Conservation (phyloP, 2,113 vertebrate species). For the Potamarius usumacintae region DNA sequence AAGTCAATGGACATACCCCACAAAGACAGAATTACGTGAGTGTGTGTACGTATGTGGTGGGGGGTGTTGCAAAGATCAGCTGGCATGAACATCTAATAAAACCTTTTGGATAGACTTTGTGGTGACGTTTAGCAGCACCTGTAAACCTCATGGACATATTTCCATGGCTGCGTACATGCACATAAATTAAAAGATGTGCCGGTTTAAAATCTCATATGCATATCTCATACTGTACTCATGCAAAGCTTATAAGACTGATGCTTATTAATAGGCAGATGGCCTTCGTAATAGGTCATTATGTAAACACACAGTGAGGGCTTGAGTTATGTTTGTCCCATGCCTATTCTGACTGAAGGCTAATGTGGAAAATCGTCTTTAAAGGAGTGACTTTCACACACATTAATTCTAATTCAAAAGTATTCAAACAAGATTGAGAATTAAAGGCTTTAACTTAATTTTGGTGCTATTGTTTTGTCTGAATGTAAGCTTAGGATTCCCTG, state of each 20-base stretch:
- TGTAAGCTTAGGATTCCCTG: constrained; percentile 41
- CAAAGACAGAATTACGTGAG: not conserved
- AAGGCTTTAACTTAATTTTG: constrained; percentile 36
- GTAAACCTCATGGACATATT: not conserved
- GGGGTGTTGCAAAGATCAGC: constrained; percentile 7
- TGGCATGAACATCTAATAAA: not conserved
- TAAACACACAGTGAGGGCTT: not conserved
- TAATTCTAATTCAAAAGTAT: constrained; percentile 36
- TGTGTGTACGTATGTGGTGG: constrained; percentile 13
- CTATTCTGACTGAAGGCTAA: constrained; percentile 4
- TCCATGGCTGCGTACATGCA: not conserved
- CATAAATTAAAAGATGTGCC: not conserved
- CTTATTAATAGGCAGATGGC: constrained; percentile 3
- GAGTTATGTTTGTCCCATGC: not conserved
- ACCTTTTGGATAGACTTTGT: constrained; percentile 16
- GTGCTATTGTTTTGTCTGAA: constrained; percentile 39
- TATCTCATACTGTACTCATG: not conserved
- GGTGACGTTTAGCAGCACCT: not conserved
- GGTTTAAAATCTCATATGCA: not conserved
- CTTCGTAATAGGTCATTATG: constrained; percentile 1
- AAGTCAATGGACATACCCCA: not conserved
- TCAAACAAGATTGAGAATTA: constrained; percentile 22
- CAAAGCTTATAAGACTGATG: not conserved
- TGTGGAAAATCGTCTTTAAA: constrained; percentile 38
- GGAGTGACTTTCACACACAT: constrained; percentile 54